Conservation (phyloP, 1,140 invertebrate genomes). For the Ips nitidus region DNA sequence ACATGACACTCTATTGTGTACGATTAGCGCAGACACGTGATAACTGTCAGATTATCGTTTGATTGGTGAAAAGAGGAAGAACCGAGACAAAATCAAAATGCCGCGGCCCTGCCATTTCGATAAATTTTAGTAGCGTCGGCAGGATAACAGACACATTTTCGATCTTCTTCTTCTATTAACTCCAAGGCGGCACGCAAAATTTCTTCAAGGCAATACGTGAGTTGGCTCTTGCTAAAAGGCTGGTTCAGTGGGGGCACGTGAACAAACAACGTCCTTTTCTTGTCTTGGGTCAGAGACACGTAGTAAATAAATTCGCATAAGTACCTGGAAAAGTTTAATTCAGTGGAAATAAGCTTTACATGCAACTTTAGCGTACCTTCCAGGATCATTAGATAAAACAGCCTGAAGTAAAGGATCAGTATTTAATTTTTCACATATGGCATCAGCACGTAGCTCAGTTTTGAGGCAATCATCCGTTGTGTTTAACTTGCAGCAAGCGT, state of each 20-base stretch:
- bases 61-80: too few relatives aligned
- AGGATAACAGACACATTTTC: constrained; percentile 9
- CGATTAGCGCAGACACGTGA: too few relatives aligned
- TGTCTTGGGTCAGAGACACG: constrained; percentile 61
- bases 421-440: constrained; percentile 54
- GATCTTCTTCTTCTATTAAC: constrained; percentile 26
- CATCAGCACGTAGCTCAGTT: constrained; percentile 51
- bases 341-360: background rate
- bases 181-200: constrained; percentile 54
- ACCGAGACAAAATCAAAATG: background rate
- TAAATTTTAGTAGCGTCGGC: constrained; percentile 14
- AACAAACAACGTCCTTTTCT: constrained; percentile 61
- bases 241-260: constrained; percentile 64
- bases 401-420: constrained; percentile 42
- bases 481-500: constrained; percentile 49
- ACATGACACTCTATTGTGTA: too few relatives aligned
- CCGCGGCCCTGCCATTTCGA: constrained; percentile 33
- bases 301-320: constrained; percentile 72
- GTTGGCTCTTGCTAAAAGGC: constrained; percentile 57
- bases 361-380: constrained; percentile 41
- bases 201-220: constrained; percentile 57
- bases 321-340: constrained; percentile 55
- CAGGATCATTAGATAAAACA: constrained; percentile 53
- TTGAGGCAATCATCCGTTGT: constrained; percentile 51
- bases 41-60: too few relatives aligned